phyloP scores from a whole-genome alignment of 53 echinoderm and acorn worm genomes.

The Temnopleurus reevesii region DNA sequence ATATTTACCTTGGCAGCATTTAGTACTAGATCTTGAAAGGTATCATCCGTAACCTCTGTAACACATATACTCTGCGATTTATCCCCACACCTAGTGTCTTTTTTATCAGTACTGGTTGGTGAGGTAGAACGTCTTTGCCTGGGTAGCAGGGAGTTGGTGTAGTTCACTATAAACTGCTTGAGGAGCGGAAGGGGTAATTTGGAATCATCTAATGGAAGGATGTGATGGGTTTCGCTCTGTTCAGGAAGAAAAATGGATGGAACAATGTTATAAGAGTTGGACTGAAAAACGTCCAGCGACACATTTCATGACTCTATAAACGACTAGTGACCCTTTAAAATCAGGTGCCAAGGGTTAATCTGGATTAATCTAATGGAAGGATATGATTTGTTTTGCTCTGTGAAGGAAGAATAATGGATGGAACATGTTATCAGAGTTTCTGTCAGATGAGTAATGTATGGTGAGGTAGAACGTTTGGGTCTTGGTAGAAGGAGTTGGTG shows the following conservation, averaged over 20 bases:
- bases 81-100: background rate
- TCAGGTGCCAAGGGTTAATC: no score
- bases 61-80: slow-evolving; percentile 39
- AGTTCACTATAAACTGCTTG: slow-evolving; percentile 74
- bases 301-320: no score
- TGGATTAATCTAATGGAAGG: slow-evolving; percentile 40
- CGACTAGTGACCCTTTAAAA: no score
- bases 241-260: background rate
- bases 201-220: slow-evolving; percentile 42
- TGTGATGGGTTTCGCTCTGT: slow-evolving; percentile 82
- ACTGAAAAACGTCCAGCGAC: no score
- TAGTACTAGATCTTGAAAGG: slow-evolving; percentile 77
- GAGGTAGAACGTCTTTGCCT: slow-evolving; percentile 66
- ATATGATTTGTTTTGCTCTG: slow-evolving; percentile 83
- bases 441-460: background rate
- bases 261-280: background rate
- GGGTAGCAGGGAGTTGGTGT: slow-evolving; percentile 71
- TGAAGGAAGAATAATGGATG: background rate
- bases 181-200: slow-evolving; percentile 51
- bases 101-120: background rate
- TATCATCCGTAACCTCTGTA: slow-evolving; percentile 72
- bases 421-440: no score
- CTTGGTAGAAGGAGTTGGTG: slow-evolving; percentile 70
- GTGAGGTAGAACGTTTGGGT: slow-evolving; percentile 64
- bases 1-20: slow-evolving; percentile 71